phyloP scores from a whole-genome alignment of 2,113 vertebrate genomes.

The Pipra filicauda region DNA sequence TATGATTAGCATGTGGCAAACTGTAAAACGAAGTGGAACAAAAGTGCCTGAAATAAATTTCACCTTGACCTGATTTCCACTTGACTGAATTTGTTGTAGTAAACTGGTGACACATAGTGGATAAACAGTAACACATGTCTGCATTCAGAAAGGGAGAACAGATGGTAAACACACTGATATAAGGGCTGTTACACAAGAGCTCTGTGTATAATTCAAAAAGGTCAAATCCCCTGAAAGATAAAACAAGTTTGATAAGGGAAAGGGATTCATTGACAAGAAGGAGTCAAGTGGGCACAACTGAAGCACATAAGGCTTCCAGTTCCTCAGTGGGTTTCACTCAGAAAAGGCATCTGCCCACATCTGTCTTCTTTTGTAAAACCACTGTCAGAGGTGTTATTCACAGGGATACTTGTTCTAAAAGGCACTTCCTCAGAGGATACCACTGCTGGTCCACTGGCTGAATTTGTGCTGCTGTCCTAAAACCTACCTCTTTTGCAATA shows the following conservation, averaged over 20 bases:
- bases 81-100: slow-evolving; percentile 70
- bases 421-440: background rate
- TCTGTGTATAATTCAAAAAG: slow-evolving; percentile 55
- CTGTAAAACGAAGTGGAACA: slow-evolving; percentile 57
- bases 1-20: slow-evolving; percentile 54
- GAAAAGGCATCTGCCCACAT: background rate
- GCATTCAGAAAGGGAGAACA: slow-evolving; percentile 58
- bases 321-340: background rate
- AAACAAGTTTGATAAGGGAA: slow-evolving; percentile 37
- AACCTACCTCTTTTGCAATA: background rate
- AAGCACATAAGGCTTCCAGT: background rate
- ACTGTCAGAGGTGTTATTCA: background rate
- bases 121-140: slow-evolving; percentile 69
- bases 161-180: slow-evolving; percentile 67
- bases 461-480: background rate
- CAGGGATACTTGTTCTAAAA: background rate
- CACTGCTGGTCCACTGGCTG: background rate
- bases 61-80: slow-evolving; percentile 70
- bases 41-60: slow-evolving; percentile 69
- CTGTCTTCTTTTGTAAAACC: background rate
- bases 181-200: slow-evolving; percentile 59
- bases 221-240: slow-evolving; percentile 28
- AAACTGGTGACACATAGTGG: slow-evolving; percentile 73
- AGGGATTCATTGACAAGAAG: slow-evolving; percentile 21
- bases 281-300: slow-evolving; percentile 2